phyloP scores from a whole-genome alignment of 2,113 vertebrate genomes.

The Dunckerocampus dactyliophorus region DNA sequence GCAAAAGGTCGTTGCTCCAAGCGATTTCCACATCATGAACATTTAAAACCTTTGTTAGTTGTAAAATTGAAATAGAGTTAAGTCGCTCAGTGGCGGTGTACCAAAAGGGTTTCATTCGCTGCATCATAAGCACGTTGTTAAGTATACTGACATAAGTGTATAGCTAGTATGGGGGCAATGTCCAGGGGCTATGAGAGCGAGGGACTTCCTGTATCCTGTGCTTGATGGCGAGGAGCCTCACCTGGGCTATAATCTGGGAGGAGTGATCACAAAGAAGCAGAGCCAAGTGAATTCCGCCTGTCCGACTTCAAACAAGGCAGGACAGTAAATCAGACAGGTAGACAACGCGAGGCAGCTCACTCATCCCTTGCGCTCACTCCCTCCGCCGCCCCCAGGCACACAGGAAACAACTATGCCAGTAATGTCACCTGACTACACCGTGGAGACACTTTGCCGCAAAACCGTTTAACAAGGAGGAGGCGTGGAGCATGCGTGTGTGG shows the following conservation, averaged over 20 bases:
- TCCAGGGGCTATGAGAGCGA: conserved; percentile 69
- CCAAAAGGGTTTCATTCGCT: neutral
- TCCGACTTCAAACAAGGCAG: conserved; percentile 88
- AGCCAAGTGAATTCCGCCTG: conserved; percentile 88
- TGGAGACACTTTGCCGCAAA: conserved; percentile 32
- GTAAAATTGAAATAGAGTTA: neutral
- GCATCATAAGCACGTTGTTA: conserved; percentile 3
- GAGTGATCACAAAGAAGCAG: conserved; percentile 87
- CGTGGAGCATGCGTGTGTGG: neutral
- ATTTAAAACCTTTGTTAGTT: conserved; percentile 10
- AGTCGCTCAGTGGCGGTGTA: conserved; percentile 1
- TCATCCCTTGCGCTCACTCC: conserved; percentile 76
- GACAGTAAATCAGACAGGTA: conserved; percentile 88
- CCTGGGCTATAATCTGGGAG: conserved; percentile 89
- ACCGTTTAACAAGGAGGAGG: conserved; percentile 22
- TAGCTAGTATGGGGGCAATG: conserved; percentile 27
- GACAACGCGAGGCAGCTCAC: conserved; percentile 75
- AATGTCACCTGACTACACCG: conserved; percentile 72
- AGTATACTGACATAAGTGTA: conserved; percentile 4
- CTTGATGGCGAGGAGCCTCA: conserved; percentile 83
- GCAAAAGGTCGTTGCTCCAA: conserved; percentile 51
- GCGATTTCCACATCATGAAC: conserved; percentile 44
- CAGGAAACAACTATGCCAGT: conserved; percentile 76
- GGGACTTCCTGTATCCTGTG: conserved; percentile 83
- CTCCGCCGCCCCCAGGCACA: conserved; percentile 68